These are phyloP conservation scores for Hoplodrina ambigua DNA, from an alignment of 2,888 invertebrate genomes.

Conservation along the genomic window DNA sequence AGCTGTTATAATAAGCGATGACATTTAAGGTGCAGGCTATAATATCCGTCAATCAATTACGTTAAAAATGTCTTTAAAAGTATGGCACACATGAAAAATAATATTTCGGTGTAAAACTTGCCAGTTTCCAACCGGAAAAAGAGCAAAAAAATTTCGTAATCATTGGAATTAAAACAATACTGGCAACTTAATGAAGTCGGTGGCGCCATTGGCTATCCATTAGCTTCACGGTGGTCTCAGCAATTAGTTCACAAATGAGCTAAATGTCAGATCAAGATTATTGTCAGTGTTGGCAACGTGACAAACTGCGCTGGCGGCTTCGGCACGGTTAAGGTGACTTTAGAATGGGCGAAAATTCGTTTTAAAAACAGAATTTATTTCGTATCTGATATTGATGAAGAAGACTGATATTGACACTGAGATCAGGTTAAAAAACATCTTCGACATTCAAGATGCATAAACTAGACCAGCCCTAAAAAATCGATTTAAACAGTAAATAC, in stretches of 20 bases:
- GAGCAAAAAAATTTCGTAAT: neutral
- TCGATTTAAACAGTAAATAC: no score
- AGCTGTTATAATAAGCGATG: no score
- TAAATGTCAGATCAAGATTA: slow-evolving; percentile 84
- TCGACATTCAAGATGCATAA: neutral
- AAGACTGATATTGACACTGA: neutral
- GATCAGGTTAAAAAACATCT: neutral
- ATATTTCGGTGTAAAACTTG: neutral
- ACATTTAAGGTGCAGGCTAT: no score
- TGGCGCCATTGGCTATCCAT: slow-evolving; percentile 87
- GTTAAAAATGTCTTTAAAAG: no score
- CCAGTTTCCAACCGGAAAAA: slow-evolving; percentile 10
- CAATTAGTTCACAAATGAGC: slow-evolving; percentile 89
- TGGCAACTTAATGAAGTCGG: slow-evolving; percentile 40
- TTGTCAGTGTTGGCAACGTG: slow-evolving; percentile 80
- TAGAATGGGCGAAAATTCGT: slow-evolving; percentile 25
- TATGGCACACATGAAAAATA: no score
- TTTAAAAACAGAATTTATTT: neutral
- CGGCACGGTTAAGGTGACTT: slow-evolving; percentile 48
- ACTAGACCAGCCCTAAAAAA: no score
- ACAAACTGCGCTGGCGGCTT: slow-evolving; percentile 69
- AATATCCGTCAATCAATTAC: no score
- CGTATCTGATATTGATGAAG: neutral
- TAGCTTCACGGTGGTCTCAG: slow-evolving; percentile 80
- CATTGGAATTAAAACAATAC: slow-evolving; percentile 28